Conservation (phyloP, 2,113 vertebrate species). For the Motacilla alba region DNA sequence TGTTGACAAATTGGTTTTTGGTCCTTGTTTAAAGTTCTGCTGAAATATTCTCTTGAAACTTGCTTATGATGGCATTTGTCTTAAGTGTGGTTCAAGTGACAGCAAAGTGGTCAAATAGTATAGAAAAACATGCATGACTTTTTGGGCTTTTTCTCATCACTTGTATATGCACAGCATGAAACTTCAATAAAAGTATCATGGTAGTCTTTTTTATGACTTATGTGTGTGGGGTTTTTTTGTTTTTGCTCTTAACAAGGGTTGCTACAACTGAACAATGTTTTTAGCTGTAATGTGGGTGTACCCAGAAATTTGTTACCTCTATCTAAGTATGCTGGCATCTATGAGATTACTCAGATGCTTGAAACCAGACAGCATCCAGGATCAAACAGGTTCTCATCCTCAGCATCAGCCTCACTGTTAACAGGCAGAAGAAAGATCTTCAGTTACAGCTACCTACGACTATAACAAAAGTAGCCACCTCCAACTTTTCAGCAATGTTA, state of each 20-base stretch:
- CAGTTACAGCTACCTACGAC: not conserved
- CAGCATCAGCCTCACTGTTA: not conserved
- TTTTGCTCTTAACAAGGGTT: not conserved
- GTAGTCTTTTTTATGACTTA: slow-evolving; percentile 22
- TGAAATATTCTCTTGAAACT: slow-evolving; percentile 64
- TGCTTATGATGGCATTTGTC: slow-evolving; percentile 64
- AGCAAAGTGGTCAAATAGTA: slow-evolving; percentile 57
- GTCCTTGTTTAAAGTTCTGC: slow-evolving; percentile 58
- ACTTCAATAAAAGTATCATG: slow-evolving; percentile 71
- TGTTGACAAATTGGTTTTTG: slow-evolving; percentile 47
- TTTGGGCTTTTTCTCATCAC: slow-evolving; percentile 6
- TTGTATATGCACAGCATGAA: slow-evolving; percentile 69
- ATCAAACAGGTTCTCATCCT: not conserved
- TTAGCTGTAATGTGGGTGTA: not conserved
- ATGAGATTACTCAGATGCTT: not conserved
- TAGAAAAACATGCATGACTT: slow-evolving; percentile 69
- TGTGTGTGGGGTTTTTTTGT: not conserved
- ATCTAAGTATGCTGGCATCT: not conserved
- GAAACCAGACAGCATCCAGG: not conserved
- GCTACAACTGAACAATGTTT: not conserved
- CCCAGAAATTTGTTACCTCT: not conserved
- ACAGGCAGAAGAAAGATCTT: not conserved
- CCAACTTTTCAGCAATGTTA: not conserved
- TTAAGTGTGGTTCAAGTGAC: slow-evolving; percentile 70
- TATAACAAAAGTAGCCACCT: not conserved